Base-by-base conservation (phyloP, 2,888 invertebrate species). In the Folsomia manolachei region DNA sequence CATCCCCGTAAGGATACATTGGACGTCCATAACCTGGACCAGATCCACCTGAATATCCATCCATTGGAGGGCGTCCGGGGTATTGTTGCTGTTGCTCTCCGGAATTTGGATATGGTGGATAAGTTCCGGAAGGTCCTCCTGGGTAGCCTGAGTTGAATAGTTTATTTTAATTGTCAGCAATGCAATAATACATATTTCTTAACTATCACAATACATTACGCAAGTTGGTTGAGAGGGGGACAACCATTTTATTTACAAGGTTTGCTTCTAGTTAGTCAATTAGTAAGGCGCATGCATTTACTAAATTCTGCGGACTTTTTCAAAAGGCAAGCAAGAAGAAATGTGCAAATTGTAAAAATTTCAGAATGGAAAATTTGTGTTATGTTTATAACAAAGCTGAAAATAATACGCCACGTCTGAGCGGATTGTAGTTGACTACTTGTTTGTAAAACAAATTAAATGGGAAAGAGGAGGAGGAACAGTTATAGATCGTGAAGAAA, bases 111-210 rank as follows among this genome's bases (percentile, higher is more conserved):
- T 85, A 86, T 78, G 86, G 86, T 75, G 85, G 84, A 74, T 85
- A 84, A 74, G 84, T 83, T 68, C 85, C 84, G 64, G 77, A 77
- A 21, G 77, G 77, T 61, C 82, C 83, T 81, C 82, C 83, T 81
- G 85, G 85, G 83, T 85, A 84, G 75, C 85, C 86, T 86, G 79
- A 4, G 82, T 80, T 51, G n/a, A n/a, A n/a, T n/a, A n/a, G n/a
- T n/a, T n/a, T n/a, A n/a, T n/a, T n/a, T n/a, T n/a, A n/a, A n/a
- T n/a, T n/a, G n/a, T n/a, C n/a, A n/a, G n/a, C n/a, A n/a, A n/a
- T n/a, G n/a, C n/a, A n/a, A n/a, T n/a, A n/a, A n/a, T n/a, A n/a
- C n/a, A n/a, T n/a, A n/a, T n/a, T n/a, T n/a, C n/a, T n/a, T n/a
- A n/a, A n/a, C n/a, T n/a, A n/a, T n/a, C n/a, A n/a, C n/a, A n/a